A percentile compares a stretch with the other conserved stretches of the same genome.
These are phyloP conservation scores for Mamestra brassicae DNA, from an alignment of 2,888 invertebrate species.

Conservation along the genomic window DNA sequence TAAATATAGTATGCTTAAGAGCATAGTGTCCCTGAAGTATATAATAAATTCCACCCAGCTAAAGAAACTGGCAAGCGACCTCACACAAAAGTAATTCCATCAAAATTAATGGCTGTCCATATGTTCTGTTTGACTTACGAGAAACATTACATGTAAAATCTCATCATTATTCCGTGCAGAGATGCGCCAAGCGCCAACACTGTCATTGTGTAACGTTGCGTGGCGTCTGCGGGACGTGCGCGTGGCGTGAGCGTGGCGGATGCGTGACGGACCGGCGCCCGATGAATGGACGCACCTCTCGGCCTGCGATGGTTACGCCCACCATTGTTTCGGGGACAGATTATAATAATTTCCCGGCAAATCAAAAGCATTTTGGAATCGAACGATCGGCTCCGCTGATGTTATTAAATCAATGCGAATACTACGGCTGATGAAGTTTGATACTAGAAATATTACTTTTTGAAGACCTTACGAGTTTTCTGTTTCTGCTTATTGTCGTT, in stretches of 20 bases:
- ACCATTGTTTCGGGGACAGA: conserved; percentile 87
- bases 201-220: conserved; percentile 74
- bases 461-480: neutral
- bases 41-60: conserved; percentile 34
- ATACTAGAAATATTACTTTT: conserved; percentile 54
- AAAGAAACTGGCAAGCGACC: conserved; percentile 55
- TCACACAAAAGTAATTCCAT: conserved; percentile 72
- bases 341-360: conserved; percentile 89
- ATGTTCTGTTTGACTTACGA: conserved; percentile 75
- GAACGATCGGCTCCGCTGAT: conserved; percentile 83
- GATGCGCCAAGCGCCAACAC: conserved; percentile 72
- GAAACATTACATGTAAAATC: conserved; percentile 72
- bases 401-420: conserved; percentile 85
- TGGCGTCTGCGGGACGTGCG: conserved; percentile 54
- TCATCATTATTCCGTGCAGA: conserved; percentile 78
- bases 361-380: conserved; percentile 89
- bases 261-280: conserved; percentile 55
- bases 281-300: conserved; percentile 70
- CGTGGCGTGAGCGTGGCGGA: conserved; percentile 48
- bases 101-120: conserved; percentile 74
- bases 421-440: conserved; percentile 67
- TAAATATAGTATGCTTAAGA: neutral
- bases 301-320: conserved; percentile 75
- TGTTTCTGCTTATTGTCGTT: neutral
- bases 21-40: conserved; percentile 32